These are phyloP conservation scores for Prionchulus punctatus DNA, from an alignment of 2,888 invertebrate genomes.

Conservation along the genomic window DNA sequence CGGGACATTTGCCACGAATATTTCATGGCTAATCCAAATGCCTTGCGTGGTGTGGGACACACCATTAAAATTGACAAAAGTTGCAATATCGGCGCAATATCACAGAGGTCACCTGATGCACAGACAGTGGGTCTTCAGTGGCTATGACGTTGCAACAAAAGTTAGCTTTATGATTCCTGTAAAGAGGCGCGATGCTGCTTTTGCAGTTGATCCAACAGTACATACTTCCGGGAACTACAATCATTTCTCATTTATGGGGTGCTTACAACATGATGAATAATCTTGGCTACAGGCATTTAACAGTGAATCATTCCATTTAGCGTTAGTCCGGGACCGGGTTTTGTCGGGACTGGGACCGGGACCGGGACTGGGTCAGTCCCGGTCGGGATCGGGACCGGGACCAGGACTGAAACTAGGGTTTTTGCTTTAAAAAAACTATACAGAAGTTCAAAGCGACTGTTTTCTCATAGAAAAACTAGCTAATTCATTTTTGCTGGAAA, in stretches of 20 bases:
- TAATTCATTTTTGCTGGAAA: too few species aligned
- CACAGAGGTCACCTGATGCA: conserved; percentile 14
- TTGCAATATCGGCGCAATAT: conserved; percentile 12
- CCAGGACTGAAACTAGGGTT: too few species aligned
- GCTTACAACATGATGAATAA: background rate
- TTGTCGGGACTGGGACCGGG: too few species aligned
- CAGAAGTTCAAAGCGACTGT: too few species aligned
- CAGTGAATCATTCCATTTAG: conserved; percentile 18
- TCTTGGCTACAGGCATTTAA: conserved; percentile 15
- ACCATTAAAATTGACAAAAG: conserved; percentile 14
- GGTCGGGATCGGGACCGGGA: too few species aligned
- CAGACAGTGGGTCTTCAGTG: conserved; percentile 19
- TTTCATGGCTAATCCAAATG: background rate
- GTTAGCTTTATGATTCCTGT: conserved; percentile 14
- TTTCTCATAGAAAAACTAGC: too few species aligned
- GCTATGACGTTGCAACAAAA: conserved; percentile 14
- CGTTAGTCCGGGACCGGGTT: too few species aligned
- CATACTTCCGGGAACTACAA: conserved; percentile 16
- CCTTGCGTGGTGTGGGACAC: too few species aligned
- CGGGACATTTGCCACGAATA: background rate
- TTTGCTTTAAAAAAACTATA: too few species aligned
- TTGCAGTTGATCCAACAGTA: conserved; percentile 14
- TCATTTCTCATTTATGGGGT: conserved; percentile 11
- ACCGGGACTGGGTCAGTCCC: too few species aligned
- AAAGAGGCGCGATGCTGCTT: conserved; percentile 11